A percentile compares a stretch with the other conserved stretches of the same genome.
Conservation (phyloP, 2,888 invertebrate species). For the Scrobipalpa costella region DNA sequence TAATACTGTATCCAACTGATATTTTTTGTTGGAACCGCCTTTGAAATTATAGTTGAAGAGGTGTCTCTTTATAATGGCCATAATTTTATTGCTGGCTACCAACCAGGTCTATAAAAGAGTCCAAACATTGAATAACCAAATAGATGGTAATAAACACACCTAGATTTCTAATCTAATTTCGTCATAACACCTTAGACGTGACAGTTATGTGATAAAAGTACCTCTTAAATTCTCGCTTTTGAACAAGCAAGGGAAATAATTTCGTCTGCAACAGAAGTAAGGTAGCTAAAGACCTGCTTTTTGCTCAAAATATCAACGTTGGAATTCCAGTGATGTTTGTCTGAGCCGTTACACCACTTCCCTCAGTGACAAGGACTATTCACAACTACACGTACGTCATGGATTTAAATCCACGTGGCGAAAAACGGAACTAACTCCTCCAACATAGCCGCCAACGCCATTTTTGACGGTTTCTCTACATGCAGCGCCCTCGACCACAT, state of each 20-base stretch:
- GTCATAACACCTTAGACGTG: conserved; percentile 26
- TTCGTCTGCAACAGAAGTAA: background rate
- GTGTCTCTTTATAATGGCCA: conserved; percentile 34
- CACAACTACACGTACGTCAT: background rate
- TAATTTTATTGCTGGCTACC: conserved; percentile 54
- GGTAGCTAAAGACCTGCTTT: background rate
- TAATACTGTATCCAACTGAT: conserved; percentile 16
- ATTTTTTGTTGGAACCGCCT: background rate
- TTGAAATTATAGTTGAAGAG: conserved; percentile 22
- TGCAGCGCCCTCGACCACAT: no score
- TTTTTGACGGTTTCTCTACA: no score
- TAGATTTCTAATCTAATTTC: conserved; percentile 30
- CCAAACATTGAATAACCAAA: conserved; percentile 57
- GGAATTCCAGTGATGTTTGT: background rate
- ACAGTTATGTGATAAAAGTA: background rate
- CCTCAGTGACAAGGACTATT: conserved; percentile 6
- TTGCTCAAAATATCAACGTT: background rate
- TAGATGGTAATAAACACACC: conserved; percentile 40
- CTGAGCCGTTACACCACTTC: background rate
- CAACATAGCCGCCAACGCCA: background rate
- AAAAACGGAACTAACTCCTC: no score
- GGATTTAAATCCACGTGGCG: no score
- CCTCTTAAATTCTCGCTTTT: background rate
- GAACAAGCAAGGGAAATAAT: background rate
- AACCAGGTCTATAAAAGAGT: conserved; percentile 60